phyloP scores from a whole-genome alignment of 2,113 vertebrate species.

The Indri indri region DNA sequence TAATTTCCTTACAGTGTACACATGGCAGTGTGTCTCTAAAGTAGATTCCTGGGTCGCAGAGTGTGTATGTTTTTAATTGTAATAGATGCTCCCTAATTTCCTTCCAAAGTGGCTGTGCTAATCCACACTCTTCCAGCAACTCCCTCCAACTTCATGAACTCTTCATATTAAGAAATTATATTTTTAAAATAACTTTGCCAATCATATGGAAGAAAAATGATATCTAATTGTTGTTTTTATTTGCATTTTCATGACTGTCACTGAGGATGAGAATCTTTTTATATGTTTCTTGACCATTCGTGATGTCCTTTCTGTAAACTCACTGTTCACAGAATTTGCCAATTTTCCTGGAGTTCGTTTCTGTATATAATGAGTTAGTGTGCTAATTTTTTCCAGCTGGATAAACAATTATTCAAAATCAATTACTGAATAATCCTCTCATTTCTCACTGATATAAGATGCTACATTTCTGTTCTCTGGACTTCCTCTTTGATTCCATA shows the following conservation, averaged over 20 bases:
- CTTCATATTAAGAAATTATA: neutral
- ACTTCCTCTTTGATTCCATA: neutral
- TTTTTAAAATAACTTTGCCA: slow-evolving; percentile 5
- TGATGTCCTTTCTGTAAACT: neutral
- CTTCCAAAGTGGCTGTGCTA: neutral
- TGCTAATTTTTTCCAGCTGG: neutral
- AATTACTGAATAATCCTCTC: neutral
- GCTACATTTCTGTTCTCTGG: neutral
- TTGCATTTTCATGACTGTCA: neutral
- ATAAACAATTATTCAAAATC: slow-evolving; percentile 26
- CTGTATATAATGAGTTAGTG: neutral
- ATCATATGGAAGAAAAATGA: neutral
- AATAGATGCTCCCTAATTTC: neutral
- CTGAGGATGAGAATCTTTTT: neutral
- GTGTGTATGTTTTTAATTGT: neutral
- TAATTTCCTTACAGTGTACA: no score
- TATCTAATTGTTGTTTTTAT: neutral
- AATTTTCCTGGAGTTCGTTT: slow-evolving; percentile 28
- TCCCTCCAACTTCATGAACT: neutral
- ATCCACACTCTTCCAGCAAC: neutral
- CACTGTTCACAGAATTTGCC: neutral
- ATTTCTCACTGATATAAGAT: slow-evolving; percentile 1
- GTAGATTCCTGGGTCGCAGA: neutral
- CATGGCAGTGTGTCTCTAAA: neutral
- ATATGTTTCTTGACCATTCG: neutral